Conservation (phyloP, 2,888 invertebrate species). For the Antheraea assamensis region DNA sequence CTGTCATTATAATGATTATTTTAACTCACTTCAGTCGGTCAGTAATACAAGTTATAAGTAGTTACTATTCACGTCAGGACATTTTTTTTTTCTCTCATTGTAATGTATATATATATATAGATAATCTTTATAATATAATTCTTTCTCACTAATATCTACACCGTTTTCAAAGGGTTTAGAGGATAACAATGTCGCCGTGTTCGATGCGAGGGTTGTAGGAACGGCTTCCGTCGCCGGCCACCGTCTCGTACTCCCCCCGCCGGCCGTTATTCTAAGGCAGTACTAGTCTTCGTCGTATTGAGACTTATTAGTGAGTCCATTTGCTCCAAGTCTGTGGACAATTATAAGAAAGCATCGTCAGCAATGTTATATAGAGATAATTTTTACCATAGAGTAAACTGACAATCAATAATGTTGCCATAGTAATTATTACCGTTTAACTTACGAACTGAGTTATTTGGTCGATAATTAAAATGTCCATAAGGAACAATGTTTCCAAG, state of each 20-base stretch:
- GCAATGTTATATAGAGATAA: not conserved
- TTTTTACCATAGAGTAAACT: no score
- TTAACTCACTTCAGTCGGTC: conserved; percentile 76
- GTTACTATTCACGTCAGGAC: conserved; percentile 68
- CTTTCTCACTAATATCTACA: conserved; percentile 82
- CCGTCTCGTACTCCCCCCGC: conserved; percentile 44
- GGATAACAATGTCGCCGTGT: conserved; percentile 22
- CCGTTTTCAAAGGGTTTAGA: conserved; percentile 69
- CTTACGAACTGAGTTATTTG: no score
- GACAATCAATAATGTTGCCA: no score
- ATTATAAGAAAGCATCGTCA: conserved; percentile 7
- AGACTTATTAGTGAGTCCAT: conserved; percentile 70
- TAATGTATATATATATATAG: conserved; percentile 75
- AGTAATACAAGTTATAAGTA: conserved; percentile 54
- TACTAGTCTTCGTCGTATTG: conserved; percentile 42
- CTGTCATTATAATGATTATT: conserved; percentile 52
- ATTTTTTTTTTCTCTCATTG: conserved; percentile 62
- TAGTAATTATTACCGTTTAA: no score
- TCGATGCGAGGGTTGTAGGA: not conserved
- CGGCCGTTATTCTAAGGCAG: conserved; percentile 46
- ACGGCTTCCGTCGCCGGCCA: conserved; percentile 49
- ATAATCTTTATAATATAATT: conserved; percentile 80
- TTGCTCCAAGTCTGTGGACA: conserved; percentile 75
- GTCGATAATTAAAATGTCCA: no score
- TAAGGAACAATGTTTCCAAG: no score